Base-by-base conservation (phyloP, 1,140 invertebrate species). In the Drosophila kanapiae region DNA sequence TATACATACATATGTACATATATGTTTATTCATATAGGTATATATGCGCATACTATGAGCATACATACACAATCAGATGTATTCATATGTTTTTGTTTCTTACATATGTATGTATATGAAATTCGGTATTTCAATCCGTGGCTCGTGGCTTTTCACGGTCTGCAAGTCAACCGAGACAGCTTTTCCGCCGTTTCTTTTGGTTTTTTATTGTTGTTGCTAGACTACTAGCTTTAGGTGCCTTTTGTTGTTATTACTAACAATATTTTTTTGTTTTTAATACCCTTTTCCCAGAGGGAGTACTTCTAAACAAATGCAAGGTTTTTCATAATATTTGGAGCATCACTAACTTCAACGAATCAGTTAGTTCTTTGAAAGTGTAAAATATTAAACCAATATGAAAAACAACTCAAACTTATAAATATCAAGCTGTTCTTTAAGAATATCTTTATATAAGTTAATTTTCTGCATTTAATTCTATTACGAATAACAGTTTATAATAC, bases 111-210 rank as follows among this genome's bases (percentile, higher is more conserved):
- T 23, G 82, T 40, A 79, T 90, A 90, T 90, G 75, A 90, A 91
- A 90, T 90, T 90, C 82, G 86, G 86, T 86, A 91, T 90, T 90
- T 90, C 83, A 91, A 91, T 91, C 88, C 88, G 87, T 91, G 86
- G 86, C 86, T 91, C 86, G 86, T 91, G 86, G 86, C 86, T 91
- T 87, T 87, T 91, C 86, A 91, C 87, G 86, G 80, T 91, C 86
- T 83, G 78, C 80, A 91, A 68, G 90, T 84, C 87, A 91, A 91
- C 87, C 86, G 86, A 85, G 72, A 91, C 86, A 75, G 78, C 78
- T 83, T 80, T 88, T 88, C 82, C 82, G 82, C 81, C 76, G 81
- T 90, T 90, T 91, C 85, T 88, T 84, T 88, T 84, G 60, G 80
- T 70, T 71, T 71, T 82, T 72, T 38, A 23, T 54, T 54, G 33